Conservation (phyloP, 2,113 vertebrate species). For the Myrmecobius fasciatus region DNA sequence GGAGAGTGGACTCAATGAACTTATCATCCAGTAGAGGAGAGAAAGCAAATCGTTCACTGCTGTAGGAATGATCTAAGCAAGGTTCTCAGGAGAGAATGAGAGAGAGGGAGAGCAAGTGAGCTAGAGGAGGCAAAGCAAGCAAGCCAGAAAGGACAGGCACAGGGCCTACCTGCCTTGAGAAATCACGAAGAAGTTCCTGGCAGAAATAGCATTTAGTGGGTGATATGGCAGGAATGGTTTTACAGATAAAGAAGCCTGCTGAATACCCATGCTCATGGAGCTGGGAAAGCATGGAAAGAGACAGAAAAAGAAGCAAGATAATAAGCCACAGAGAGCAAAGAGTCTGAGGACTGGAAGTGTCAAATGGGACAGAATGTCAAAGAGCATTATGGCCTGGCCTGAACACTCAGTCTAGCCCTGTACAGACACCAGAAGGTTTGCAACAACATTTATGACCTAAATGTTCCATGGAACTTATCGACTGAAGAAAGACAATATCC, state of each 20-base stretch:
- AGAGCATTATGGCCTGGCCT: neutral
- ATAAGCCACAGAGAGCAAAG: neutral
- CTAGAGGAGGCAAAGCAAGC: neutral
- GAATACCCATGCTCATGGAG: neutral
- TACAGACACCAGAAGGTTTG: neutral
- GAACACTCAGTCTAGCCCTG: no score
- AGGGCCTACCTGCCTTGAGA: neutral
- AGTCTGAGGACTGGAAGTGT: neutral
- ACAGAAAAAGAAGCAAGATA: neutral
- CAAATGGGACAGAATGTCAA: neutral
- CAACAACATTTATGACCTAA: neutral
- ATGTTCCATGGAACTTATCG: neutral
- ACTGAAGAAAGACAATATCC: neutral
- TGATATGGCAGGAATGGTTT: neutral
- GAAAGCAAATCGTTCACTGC: neutral
- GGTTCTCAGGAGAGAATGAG: neutral
- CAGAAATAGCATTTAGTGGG: neutral
- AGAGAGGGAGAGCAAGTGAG: neutral
- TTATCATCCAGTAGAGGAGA: neutral
- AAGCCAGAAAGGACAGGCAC: neutral
- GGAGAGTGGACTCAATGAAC: neutral
- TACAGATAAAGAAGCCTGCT: neutral
- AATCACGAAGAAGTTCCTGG: neutral
- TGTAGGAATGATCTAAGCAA: neutral
- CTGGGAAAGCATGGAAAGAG: neutral